Base-by-base conservation (phyloP, 2,888 invertebrate genomes). In the Steromphala cineraria region DNA sequence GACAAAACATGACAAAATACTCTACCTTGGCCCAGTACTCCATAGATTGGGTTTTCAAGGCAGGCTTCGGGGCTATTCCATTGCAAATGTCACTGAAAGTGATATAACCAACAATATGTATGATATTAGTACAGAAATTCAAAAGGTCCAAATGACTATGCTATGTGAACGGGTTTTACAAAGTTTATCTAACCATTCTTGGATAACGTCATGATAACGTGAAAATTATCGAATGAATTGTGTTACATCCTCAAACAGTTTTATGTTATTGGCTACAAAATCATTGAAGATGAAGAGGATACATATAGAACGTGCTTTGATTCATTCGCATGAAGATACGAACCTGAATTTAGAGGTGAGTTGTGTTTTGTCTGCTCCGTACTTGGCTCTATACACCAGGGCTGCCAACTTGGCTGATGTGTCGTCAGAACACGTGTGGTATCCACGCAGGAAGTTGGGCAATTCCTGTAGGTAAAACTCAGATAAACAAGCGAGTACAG, bases 401-500 rank as follows among this genome's bases (percentile, higher is more conserved):
- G 90, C 84, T 0, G 89, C 88, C 17, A 91, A 78, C 28, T 83
- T 85, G 8, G 85, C 80, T 0, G 87, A 85, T 8, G 87, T 85
- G 7, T 83, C 81, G 0, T 83, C 80, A 1, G 86, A 80, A 78
- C 87, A 86, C 55, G 87, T 85, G 80, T 90, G 91, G 79, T 90
- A 91, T 0, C 90, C 90, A 4, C 90, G 88, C 0, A 90, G 82
- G 76, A 87, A 91, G 80, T 91, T 91, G n/a, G 89, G 89, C 67
- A 90, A 75, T 82, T 91, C 91, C 90, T 91, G 83, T 28, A 83
- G 80, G 19, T 67, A 40, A 2, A 67, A 67, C 1, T 56, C 3
- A 5, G 8, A 15, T 24, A 1, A 10, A 46, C 10, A 46, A n/a
- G n/a, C n/a, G n/a, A n/a, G n/a, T n/a, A n/a, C n/a, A n/a, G n/a